A percentile compares a stretch with the other conserved stretches of the same genome.
phyloP scores from a whole-genome alignment of 2,113 vertebrate species.

The Benitochromis conjunctus region DNA sequence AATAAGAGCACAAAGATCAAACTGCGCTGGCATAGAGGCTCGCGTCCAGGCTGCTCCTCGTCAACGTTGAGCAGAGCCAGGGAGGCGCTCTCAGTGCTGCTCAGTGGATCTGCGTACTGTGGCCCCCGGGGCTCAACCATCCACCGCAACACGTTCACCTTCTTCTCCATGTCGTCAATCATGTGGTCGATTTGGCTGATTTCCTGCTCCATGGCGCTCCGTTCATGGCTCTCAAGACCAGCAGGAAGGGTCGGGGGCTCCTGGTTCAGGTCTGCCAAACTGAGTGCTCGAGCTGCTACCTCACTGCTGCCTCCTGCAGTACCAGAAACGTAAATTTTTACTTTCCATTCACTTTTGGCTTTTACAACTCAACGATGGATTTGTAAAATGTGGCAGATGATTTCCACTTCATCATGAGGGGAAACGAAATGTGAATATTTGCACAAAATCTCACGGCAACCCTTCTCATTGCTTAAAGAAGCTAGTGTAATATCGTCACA shows the following conservation, averaged over 20 bases:
- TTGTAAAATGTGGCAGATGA: not conserved
- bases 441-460: not conserved
- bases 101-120: constrained; percentile 57
- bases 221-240: constrained; percentile 61
- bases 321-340: not conserved
- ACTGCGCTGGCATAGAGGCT: constrained; percentile 18
- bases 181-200: constrained; percentile 56
- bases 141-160: constrained; percentile 71
- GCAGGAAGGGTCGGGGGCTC: not conserved
- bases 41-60: constrained; percentile 51
- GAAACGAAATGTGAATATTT: not conserved
- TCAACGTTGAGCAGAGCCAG: constrained; percentile 59
- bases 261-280: constrained; percentile 56
- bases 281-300: constrained; percentile 67
- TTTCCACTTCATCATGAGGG: rapidly evolving
- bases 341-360: not conserved
- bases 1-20: constrained; percentile 31
- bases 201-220: constrained; percentile 59
- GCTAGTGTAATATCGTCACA: not conserved
- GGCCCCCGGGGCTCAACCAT: constrained; percentile 59
- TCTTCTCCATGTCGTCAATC: constrained; percentile 74
- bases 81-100: constrained; percentile 64
- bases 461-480: not conserved
- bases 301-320: constrained; percentile 55
- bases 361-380: not conserved